These are phyloP conservation scores for Sinhomidia bicolor DNA, from an alignment of 2,888 invertebrate genomes.

Conservation along the genomic window DNA sequence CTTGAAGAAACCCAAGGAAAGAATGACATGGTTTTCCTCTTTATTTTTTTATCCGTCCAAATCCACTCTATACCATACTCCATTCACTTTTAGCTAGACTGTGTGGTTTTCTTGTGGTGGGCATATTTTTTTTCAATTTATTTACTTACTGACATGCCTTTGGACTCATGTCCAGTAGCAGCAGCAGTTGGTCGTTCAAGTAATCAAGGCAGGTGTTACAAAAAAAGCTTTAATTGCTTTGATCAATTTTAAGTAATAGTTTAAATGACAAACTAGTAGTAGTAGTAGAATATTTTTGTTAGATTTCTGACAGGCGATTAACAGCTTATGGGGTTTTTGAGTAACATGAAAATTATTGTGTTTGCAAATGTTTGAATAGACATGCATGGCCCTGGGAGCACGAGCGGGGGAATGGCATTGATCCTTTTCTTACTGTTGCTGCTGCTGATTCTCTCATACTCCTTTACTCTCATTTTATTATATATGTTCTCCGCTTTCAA, in stretches of 20 bases:
- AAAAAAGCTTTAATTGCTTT: slow-evolving; percentile 19
- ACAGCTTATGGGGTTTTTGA: slow-evolving; percentile 50
- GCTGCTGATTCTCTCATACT: background rate
- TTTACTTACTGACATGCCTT: background rate
- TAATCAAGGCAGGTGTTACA: slow-evolving; percentile 30
- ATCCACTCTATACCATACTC: background rate
- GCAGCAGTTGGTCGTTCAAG: slow-evolving; percentile 11
- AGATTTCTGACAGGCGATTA: slow-evolving; percentile 41
- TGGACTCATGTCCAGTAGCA: slow-evolving; percentile 3
- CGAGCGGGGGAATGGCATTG: slow-evolving; percentile 66
- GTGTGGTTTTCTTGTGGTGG: background rate
- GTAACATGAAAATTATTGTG: slow-evolving; percentile 28
- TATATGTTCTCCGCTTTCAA: no score
- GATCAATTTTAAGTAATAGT: slow-evolving; percentile 28
- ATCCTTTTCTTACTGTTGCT: slow-evolving; percentile 37
- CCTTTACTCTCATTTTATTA: background rate
- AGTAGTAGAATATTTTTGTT: background rate
- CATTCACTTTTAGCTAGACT: background rate
- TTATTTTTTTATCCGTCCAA: no score
- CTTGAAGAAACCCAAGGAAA: background rate
- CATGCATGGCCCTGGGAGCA: slow-evolving; percentile 61
- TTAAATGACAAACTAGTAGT: slow-evolving; percentile 1
- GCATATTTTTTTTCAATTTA: no score
- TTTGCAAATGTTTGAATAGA: slow-evolving; percentile 43
- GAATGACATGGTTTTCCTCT: background rate